Base-by-base conservation (phyloP, 2,113 vertebrate genomes). In the Dendropsophus ebraccatus region DNA sequence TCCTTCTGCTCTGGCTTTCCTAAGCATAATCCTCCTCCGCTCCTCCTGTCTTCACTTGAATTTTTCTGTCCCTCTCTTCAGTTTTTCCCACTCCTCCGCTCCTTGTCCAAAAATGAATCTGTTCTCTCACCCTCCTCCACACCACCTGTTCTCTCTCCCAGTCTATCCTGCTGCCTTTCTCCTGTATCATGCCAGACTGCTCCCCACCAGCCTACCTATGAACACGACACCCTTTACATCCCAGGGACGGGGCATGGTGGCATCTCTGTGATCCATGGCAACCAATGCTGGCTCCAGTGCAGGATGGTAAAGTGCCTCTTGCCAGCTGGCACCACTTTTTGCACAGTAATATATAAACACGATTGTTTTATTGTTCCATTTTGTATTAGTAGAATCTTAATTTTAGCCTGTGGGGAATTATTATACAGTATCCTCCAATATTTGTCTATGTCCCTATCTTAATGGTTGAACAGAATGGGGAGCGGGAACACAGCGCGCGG, bases 81-180 rank as follows among this genome's bases (percentile, higher is more conserved):
- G 37, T 37, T 83, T 65, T 60, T 67, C 49, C 72, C 47, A 79
- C 81, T 83, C 87, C 79, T 76, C 82, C 81, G 81, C 86, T 69
- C 54, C n/a, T 69, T 82, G 69, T 83, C 86, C 82, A 83, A 79
- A 78, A 75, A 69, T 72, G 81, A 75, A 58, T 45, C 73, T 84
- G 74, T 84, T 83, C 87, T 58, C 79, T 83, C 81, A 79, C 87
- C 80, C 87, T 78, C 81, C 82, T 87, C 85, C 85, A 81, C 78
- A 87, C 85, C 85, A 87, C 77, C 85, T 87, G 85, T 81, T 84
- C 81, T 80, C 60, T 45, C 35, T 84, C 35, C 54, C 32, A 49
- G 45, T 70, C 30, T 85, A 23, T 65, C 56, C 62, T 58, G 30
- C 56, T 84, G 52, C 74, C 54, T 74, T 58, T 74, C 67, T 79